phyloP scores from a whole-genome alignment of 2,888 invertebrate species.

The Itoplectis maculator region DNA sequence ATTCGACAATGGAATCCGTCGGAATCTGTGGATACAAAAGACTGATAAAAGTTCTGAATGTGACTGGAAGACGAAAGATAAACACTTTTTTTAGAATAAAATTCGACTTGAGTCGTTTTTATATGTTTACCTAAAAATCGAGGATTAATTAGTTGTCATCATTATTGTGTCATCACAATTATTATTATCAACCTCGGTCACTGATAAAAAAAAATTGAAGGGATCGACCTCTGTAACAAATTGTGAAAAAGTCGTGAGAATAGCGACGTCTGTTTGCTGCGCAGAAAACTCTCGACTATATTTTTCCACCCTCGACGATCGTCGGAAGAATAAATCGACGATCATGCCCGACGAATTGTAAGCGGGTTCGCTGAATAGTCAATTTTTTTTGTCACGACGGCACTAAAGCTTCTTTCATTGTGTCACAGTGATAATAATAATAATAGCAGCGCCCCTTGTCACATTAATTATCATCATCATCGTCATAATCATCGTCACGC shows the following conservation, averaged over 20 bases:
- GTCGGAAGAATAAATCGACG: constrained; percentile 27
- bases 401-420: constrained; percentile 42
- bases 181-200: constrained; percentile 26
- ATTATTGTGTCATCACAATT: too few species aligned
- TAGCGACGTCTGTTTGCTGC: constrained; percentile 30
- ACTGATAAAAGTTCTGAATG: too few species aligned
- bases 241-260: constrained; percentile 1
- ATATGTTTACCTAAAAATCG: too few species aligned
- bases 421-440: constrained; percentile 20
- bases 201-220: not conserved
- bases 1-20: constrained; percentile 43
- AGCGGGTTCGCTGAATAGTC: not conserved
- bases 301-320: constrained; percentile 46
- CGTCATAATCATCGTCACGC: constrained; percentile 59
- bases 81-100: too few species aligned
- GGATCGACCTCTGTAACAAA: too few species aligned
- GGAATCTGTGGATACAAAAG: too few species aligned
- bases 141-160: too few species aligned
- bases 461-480: constrained; percentile 66
- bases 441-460: constrained; percentile 58
- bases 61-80: not conserved
- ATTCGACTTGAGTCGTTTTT: too few species aligned
- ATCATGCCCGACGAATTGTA: constrained; percentile 17
- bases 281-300: constrained; percentile 19
- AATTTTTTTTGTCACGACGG: constrained; percentile 11